Percentiles rank a stretch among this genome's conserved stretches.
phyloP scores from a whole-genome alignment of 2,113 vertebrate species.

The Craseonycteris thonglongyai region DNA sequence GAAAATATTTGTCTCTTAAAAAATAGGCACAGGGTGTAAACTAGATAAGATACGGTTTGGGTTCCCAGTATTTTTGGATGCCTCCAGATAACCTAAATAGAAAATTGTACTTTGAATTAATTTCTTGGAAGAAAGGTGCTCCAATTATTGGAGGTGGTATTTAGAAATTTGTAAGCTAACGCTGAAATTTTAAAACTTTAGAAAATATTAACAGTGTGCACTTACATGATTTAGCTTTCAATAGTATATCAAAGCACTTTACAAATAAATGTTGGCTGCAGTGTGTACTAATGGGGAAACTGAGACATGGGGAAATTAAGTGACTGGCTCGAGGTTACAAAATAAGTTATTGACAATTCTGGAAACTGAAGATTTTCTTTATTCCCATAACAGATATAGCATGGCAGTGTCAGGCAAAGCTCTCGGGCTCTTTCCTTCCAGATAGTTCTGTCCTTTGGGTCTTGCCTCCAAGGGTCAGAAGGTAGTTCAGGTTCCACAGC shows the following conservation, averaged over 20 bases:
- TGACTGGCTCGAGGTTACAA: background rate
- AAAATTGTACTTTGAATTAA: slow-evolving; percentile 8
- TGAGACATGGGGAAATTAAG: background rate
- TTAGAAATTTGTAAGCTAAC: slow-evolving; percentile 26
- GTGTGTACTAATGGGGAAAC: background rate
- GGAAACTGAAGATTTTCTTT: background rate
- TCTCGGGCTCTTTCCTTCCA: background rate
- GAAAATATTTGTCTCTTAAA: background rate
- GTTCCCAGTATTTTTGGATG: background rate
- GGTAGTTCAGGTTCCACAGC: background rate
- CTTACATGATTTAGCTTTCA: slow-evolving; percentile 21
- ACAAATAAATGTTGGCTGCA: background rate
- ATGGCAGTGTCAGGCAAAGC: background rate
- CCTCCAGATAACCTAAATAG: background rate
- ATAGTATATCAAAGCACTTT: background rate
- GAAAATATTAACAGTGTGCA: background rate
- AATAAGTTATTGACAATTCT: background rate
- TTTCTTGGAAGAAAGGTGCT: background rate
- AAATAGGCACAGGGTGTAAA: background rate
- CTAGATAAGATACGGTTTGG: background rate
- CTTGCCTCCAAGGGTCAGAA: background rate
- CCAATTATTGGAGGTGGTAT: background rate
- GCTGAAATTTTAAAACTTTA: background rate
- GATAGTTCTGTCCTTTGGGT: background rate
- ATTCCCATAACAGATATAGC: background rate